These are phyloP conservation scores for Caranx ignobilis DNA, from an alignment of 2,113 vertebrate genomes.

Conservation along the genomic window DNA sequence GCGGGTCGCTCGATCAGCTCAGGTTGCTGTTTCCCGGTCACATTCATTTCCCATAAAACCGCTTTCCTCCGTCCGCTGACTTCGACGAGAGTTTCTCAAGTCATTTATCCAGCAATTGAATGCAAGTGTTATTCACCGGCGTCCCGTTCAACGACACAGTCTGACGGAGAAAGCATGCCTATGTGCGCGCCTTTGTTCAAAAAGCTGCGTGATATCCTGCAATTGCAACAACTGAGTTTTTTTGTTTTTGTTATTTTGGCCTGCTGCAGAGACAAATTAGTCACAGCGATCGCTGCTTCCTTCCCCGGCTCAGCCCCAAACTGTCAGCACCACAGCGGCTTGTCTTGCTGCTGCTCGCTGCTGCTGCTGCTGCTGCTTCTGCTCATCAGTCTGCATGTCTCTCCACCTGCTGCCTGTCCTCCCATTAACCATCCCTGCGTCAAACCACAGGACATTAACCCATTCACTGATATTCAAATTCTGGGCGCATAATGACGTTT, in stretches of 20 bases:
- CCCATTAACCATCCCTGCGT: conserved; percentile 62
- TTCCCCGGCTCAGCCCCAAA: conserved; percentile 20
- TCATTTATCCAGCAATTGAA: conserved; percentile 77
- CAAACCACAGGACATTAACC: conserved; percentile 64
- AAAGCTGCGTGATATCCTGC: not conserved
- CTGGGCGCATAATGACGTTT: not conserved
- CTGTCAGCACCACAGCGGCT: conserved; percentile 45
- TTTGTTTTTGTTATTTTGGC: no score
- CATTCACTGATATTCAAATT: conserved; percentile 4
- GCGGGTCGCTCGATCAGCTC: conserved; percentile 87
- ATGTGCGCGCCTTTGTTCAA: not conserved
- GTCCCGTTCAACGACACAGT: conserved; percentile 40
- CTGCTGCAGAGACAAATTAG: conserved; percentile 11
- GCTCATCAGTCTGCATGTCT: conserved; percentile 58
- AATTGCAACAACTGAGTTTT: not conserved
- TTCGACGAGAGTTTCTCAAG: conserved; percentile 79
- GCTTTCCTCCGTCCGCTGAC: conserved; percentile 77
- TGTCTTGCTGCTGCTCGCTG: not conserved
- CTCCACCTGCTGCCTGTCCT: conserved; percentile 64
- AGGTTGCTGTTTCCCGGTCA: conserved; percentile 85
- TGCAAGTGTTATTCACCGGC: conserved; percentile 51
- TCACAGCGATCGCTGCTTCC: not conserved
- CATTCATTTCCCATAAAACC: conserved; percentile 90
- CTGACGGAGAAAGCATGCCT: conserved; percentile 47
- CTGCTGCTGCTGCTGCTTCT: conserved; percentile 12